Evolutionary conservation across 2,888 invertebrate species (phyloP), one percentile per base, ranked within the genome.

Genomic region (Campoplex nolae): DNA sequence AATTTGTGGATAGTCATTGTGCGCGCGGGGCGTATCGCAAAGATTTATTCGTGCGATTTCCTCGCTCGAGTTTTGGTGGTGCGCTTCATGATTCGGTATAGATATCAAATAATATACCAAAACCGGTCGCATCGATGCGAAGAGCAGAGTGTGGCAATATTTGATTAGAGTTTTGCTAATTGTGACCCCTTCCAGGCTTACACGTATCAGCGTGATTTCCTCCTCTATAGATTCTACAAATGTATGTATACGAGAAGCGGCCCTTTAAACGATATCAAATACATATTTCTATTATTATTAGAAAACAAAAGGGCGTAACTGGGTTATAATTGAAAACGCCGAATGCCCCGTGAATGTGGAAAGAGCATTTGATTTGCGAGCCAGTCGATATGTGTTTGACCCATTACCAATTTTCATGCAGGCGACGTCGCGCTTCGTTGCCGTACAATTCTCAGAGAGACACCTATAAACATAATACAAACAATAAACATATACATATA

Each of bases 91-190:
- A 18, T n/a, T n/a, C 32, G 45, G 56, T 51, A 48, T 82, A 67
- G 70, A 58, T 73, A 65, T 18, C 51, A 81, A 70, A 75, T 70
- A 45, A 51, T 18, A 28, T 16, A 23, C 23, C 23, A 23, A 13
- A 70, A 18, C 23, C 23, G 68, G n/a, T 68, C 18, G 18, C 42
- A 68, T 35, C n/a, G n/a, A 54, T 73, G 54, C 54, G 48, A 18
- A 56, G 54, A 38, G n/a, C 32, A 38, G 38, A 38, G 38, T 6
- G n/a, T 2, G 51, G 88, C 85, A 87, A 90, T 92, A 92, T 92
- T 91, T 90, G 90, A 92, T 92, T 91, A 90, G 89, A 91, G 90
- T 90, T 89, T 91, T 89, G 90, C 90, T 90, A 91, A 93, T 93
- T 91, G 90, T 90, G 87, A 83, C 77, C 74, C 68, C 68, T 83